Evolutionary conservation across 2,888 invertebrate species (phyloP), one percentile per base, ranked within the genome.

Genomic region (Altica lythri): DNA sequence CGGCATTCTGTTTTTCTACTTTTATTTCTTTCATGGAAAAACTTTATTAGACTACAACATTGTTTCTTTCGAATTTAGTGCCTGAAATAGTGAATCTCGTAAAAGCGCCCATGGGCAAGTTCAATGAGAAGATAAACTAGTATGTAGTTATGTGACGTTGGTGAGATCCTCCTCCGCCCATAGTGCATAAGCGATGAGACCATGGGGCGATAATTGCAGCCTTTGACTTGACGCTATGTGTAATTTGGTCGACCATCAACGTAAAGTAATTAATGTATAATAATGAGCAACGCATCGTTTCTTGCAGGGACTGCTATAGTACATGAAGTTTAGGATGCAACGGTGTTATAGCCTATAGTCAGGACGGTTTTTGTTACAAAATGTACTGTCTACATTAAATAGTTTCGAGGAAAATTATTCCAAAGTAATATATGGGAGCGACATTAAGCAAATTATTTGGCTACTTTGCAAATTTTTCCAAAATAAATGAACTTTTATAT

Each of bases 181-280:
- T 35, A 17, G 50, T 49, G 59, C 59, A 62, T 62, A 62, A 55
- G 51, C 59, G 60, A 61, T 60, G 29, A 48, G 48, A 29, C 38
- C 48, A 48, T 38, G 57, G 53, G 59, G 60, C 60, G 61, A 65
- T 67, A 67, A 67, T 67, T 63, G 62, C 61, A 60, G 61, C 64
- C 63, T 67, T 64, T 66, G 67, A 66, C 59, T 60, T 46, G 29
- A 53, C 58, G 58, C 53, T 57, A 55, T 58, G 60, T 60, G 63
- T 64, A 63, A 64, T 63, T 61, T 61, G 64, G 59, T 60, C 55
- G 45, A 55, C 57, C 53, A 55, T 43, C 55, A 54, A 57, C 58
- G 30, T 50, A 58, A 59, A 53, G 57, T 57, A 62, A 62, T 58
- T 58, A 58, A 58, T 55, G 55, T 52, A 49, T 55, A 58, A 55